Evolutionary conservation across 2,888 invertebrate species (phyloP).

Genomic region (Acleris laterana): DNA sequence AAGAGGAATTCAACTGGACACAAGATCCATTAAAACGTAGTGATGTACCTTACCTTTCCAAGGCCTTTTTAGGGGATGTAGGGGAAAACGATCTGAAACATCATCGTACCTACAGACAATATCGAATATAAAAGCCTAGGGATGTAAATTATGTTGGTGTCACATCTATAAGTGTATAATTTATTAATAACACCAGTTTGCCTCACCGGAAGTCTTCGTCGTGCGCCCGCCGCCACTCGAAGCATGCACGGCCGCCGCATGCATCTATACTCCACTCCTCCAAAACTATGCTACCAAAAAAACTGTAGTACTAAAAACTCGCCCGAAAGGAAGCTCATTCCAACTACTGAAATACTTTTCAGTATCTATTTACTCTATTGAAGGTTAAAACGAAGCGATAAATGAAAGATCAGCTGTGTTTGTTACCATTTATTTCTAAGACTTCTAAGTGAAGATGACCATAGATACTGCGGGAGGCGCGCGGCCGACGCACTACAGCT

Average conservation of each 20-base stretch:
- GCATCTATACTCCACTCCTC: constrained; percentile 66
- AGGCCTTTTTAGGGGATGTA: too few species aligned
- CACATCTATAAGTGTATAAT: constrained; percentile 19
- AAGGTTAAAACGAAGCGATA: constrained; percentile 67
- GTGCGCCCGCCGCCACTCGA: constrained; percentile 51
- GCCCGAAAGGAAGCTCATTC: constrained; percentile 68
- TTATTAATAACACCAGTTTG: constrained; percentile 42
- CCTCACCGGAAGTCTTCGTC: constrained; percentile 53
- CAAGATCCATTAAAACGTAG: too few species aligned
- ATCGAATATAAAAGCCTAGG: too few species aligned
- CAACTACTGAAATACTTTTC: constrained; percentile 51
- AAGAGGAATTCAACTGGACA: too few species aligned
- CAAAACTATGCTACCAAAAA: constrained; percentile 45
- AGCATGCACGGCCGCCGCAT: constrained; percentile 72
- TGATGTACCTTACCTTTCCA: too few species aligned
- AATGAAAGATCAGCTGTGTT: constrained; percentile 82
- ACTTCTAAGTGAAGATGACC: constrained; percentile 82
- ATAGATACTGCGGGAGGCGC: constrained; percentile 74
- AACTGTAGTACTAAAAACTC: constrained; percentile 54
- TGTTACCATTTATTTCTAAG: constrained; percentile 80
- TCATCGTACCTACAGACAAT: too few species aligned
- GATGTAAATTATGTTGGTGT: background rate
- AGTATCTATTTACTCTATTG: constrained; percentile 36
- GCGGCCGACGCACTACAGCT: constrained; percentile 71
- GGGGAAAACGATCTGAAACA: too few species aligned